These are phyloP conservation scores for Pseudotriccus pelzelni DNA, from an alignment of 2,797 vertebrate genomes.

Conservation along the genomic window DNA sequence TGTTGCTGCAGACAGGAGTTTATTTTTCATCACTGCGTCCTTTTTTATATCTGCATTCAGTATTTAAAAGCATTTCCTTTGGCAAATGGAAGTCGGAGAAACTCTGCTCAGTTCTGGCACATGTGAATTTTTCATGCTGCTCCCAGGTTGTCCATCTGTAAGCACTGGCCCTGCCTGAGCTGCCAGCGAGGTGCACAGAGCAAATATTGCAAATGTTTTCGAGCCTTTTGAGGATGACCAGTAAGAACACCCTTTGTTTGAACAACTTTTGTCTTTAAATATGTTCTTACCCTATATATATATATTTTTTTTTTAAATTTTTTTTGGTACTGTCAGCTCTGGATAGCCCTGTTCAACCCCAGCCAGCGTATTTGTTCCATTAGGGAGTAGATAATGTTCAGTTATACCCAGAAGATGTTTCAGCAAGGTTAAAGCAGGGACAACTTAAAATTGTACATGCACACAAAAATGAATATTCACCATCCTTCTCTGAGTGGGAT, in stretches of 20 bases:
- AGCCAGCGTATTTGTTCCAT: neutral
- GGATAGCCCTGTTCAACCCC: neutral
- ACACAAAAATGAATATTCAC: neutral
- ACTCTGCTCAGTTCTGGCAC: slow-evolving; percentile 15
- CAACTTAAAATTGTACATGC: neutral
- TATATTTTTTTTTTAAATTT: too few species aligned
- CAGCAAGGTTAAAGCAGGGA: neutral
- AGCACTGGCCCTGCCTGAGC: neutral
- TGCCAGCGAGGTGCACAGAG: neutral
- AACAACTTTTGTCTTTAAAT: neutral
- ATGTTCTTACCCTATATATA: neutral
- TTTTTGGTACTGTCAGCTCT: neutral
- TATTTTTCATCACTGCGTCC: neutral
- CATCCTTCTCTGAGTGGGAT: neutral
- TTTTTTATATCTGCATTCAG: neutral
- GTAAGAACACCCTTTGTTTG: neutral
- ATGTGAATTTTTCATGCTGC: neutral
- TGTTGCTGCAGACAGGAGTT: neutral
- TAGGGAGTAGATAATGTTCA: neutral
- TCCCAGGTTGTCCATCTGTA: slow-evolving; percentile 45
- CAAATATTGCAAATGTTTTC: neutral
- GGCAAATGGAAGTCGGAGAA: neutral
- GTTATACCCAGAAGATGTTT: neutral
- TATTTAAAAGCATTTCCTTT: slow-evolving; percentile 17
- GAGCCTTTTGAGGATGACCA: neutral